Evolutionary conservation across 2,888 invertebrate species (phyloP), one percentile per base, ranked within the genome.

Genomic region (Fragum whitleyi): DNA sequence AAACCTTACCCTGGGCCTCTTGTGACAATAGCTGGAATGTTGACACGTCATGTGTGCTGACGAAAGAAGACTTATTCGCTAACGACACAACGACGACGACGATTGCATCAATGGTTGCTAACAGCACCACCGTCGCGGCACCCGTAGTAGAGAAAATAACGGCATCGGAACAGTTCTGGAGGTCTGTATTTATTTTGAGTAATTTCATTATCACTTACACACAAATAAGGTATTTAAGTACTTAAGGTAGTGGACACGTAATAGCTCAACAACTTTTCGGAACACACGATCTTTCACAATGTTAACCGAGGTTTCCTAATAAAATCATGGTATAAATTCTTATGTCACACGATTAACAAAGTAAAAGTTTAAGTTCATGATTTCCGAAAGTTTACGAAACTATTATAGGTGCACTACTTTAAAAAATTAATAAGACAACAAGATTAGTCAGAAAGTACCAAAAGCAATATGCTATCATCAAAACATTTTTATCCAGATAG

Each of bases 11-110:
- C 14, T 86, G 86, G 86, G 61, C 77, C 28, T 70, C 81, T 0
- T 86, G 86, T 57, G 74, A 83, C 28, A 85, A 86, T 28, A 70
- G 73, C 7, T 86, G 84, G 84, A 86, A 86, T 62, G 16, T 47
- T 16, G 29, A 53, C 36, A 81, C 79, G 32, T 62, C 77, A 28
- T 81, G 81, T 26, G 61, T 78, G 1, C 55, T 62, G 5, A 65
- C 47, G 16, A 76, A 69, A 14, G 53, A 57, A 6, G 19, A 42
- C 29, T 28, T 74, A 36, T 53, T 57, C 21, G 65, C 32, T 11
- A 53, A 67, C 32, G n/a, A 47, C 29, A 67, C 74, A 51, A 16
- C 55, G n/a, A 32, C 55, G 14, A 36, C 65, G 0, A 42, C 65
- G 9, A 16, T 21, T 19, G 16, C 32, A 19, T 28, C 62, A 62